These are phyloP conservation scores for Augochlorella aurata DNA, from an alignment of 2,888 invertebrate species.

Conservation along the genomic window DNA sequence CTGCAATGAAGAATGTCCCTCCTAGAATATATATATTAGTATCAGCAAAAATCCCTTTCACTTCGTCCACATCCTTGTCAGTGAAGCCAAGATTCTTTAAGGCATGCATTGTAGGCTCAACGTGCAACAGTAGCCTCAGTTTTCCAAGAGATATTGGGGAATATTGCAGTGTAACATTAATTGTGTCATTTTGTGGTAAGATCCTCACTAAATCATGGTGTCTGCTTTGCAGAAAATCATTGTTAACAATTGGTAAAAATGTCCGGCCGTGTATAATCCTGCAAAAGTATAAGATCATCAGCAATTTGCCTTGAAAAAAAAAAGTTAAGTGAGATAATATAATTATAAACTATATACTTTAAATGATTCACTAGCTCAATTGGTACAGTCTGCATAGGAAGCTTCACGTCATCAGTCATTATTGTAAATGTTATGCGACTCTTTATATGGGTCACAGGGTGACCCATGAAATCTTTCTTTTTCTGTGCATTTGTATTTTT, in stretches of 20 bases:
- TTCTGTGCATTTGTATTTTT: slow-evolving; percentile 63
- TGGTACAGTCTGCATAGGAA: slow-evolving; percentile 87
- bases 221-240: slow-evolving; percentile 92
- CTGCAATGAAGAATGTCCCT: slow-evolving; percentile 94
- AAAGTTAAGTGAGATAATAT: slow-evolving; percentile 20
- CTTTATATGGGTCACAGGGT: slow-evolving; percentile 91
- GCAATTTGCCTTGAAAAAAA: background rate
- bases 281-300: background rate
- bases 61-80: slow-evolving; percentile 97
- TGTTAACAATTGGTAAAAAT: slow-evolving; percentile 92
- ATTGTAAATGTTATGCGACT: slow-evolving; percentile 89
- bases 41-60: slow-evolving; percentile 97
- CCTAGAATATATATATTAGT: slow-evolving; percentile 96
- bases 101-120: slow-evolving; percentile 88
- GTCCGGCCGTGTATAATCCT: slow-evolving; percentile 78
- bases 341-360: slow-evolving; percentile 80
- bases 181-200: slow-evolving; percentile 84
- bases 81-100: slow-evolving; percentile 92
- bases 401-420: slow-evolving; percentile 87
- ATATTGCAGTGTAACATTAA: slow-evolving; percentile 88
- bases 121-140: slow-evolving; percentile 89
- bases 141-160: slow-evolving; percentile 91
- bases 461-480: slow-evolving; percentile 70
- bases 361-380: slow-evolving; percentile 86
- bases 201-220: slow-evolving; percentile 89